Base-by-base conservation (phyloP, 2,113 vertebrate species). In the Elephas maximus region DNA sequence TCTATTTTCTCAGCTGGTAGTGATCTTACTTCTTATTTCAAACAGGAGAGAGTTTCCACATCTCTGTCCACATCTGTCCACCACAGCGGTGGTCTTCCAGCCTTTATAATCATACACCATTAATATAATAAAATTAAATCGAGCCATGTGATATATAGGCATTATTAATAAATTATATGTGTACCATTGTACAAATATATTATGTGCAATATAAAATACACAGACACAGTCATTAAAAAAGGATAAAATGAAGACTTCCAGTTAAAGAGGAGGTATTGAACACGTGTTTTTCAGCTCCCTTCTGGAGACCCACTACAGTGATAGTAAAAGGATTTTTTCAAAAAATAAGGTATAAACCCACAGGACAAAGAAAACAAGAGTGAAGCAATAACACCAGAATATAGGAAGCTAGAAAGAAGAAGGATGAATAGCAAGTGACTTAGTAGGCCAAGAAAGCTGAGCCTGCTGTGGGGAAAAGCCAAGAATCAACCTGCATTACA, bases 281-380 rank as follows among this genome's bases (percentile, higher is more conserved):
- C 80, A 88, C 60, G 90, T 84, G 2, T 45, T 84, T 96, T 97
- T 94, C 60, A 97, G 71, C 24, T 97, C n/a, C 44, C 67, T 94
- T n/a, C 79, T 90, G 45, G 87, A 95, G 44, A 41, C 67, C 45
- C 26, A 82, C 37, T 84, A 60, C 62, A 90, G 28, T 88, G 82
- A 84, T 57, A 51, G 44, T 93, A 90, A 94, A 60, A 57, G 79
- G 33, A 95, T 90, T 95, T 94, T 94, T 33, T 37, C 37, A 37
- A 37, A 48, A 48, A 48, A 48, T 48, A 57, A 57, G 53, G 53
- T 57, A 12, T 62, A 62, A 62, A 21, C 60, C n/a, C 7, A 20
- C 15, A 96, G 53, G 86, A 89, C 62, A 93, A 91, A 73, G 74
- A 81, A 69, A 96, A 79, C 15, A 81, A 82, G 15, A 95, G 4